These are phyloP conservation scores for Polydrusus cervinus DNA, from an alignment of 2,888 invertebrate species.

Conservation along the genomic window DNA sequence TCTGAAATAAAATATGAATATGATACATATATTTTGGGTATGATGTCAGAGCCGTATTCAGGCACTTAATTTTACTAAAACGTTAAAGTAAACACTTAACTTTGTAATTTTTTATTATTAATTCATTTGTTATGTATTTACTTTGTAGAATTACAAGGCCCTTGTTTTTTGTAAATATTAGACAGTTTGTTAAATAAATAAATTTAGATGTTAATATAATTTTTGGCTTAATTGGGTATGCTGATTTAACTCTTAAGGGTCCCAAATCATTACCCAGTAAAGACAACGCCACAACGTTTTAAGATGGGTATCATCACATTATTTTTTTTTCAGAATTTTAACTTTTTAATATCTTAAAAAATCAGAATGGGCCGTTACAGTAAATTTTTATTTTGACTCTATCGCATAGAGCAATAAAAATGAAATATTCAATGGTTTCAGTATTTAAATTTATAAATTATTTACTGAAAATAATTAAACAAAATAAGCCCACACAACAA, in stretches of 20 bases:
- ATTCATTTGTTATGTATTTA: background rate
- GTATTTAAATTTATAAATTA: no score
- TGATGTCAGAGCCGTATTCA: conserved; percentile 8
- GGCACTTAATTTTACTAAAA: background rate
- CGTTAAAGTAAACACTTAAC: background rate
- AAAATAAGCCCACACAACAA: no score
- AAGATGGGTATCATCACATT: no score
- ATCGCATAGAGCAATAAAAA: no score
- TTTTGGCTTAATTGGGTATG: background rate
- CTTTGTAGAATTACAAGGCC: background rate
- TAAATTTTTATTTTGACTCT: no score
- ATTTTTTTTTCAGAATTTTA: no score
- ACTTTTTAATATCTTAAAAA: no score
- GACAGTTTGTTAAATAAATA: background rate
- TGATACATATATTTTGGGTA: conserved; percentile 8
- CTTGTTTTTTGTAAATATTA: conserved; percentile 3
- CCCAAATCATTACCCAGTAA: no score
- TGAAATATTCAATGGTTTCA: no score
- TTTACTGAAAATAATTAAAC: no score
- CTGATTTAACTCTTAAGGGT: background rate
- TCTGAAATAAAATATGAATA: conserved; percentile 1
- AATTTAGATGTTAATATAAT: background rate
- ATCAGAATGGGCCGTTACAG: no score
- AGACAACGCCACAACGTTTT: no score
- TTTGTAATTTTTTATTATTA: conserved; percentile 6